Percentiles rank a stretch among this genome's conserved stretches.
Conservation (phyloP, 2,113 vertebrate species). For the Callipepla squamata region DNA sequence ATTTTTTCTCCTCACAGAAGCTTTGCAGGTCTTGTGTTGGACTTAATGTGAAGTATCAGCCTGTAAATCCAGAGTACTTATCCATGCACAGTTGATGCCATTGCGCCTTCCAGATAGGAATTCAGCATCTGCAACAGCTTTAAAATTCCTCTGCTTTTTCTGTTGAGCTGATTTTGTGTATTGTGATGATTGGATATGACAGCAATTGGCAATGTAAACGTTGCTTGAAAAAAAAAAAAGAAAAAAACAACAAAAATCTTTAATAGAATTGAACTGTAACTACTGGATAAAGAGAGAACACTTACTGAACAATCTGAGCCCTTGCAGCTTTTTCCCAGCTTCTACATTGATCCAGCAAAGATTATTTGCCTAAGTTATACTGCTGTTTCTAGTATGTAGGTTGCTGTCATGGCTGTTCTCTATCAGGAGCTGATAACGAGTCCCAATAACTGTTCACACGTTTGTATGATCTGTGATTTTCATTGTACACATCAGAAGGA, state of each 20-base stretch:
- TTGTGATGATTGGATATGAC: not conserved
- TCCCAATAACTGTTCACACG: not conserved
- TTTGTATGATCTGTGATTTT: constrained; percentile 3
- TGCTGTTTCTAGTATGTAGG: not conserved
- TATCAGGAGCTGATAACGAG: not conserved
- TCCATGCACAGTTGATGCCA: not conserved
- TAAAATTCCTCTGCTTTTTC: not conserved
- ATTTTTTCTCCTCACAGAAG: not conserved
- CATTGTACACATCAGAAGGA: not conserved
- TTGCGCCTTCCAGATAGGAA: not conserved
- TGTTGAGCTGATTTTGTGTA: not conserved
- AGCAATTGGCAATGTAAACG: not conserved
- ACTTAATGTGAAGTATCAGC: not conserved
- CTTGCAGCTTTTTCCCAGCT: not conserved
- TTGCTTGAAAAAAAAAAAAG: not conserved
- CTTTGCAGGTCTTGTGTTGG: not conserved
- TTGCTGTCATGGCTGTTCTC: not conserved
- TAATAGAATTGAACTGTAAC: not conserved
- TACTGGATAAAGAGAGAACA: not conserved
- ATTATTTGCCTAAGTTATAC: not conserved
- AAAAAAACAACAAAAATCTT: not conserved
- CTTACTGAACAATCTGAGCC: not conserved
- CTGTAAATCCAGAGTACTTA: not conserved
- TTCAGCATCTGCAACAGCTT: constrained; percentile 16
- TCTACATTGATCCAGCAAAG: not conserved